These are phyloP conservation scores for Brachycybe producta DNA, from an alignment of 2,888 invertebrate genomes.

Conservation along the genomic window DNA sequence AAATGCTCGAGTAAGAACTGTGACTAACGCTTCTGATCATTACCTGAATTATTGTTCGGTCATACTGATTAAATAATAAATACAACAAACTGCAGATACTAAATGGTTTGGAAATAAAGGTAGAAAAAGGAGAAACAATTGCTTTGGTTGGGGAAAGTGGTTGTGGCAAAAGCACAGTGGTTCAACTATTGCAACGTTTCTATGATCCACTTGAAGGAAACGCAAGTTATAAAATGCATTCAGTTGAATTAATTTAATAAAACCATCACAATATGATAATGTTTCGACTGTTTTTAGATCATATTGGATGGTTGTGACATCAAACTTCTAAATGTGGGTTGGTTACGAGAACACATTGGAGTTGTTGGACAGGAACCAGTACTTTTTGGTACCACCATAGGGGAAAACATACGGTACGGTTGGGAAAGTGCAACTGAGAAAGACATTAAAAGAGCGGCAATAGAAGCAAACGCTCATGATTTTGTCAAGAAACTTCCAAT, in stretches of 20 bases:
- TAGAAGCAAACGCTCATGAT: constrained; percentile 59
- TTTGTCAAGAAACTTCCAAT: constrained; percentile 60
- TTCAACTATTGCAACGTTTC: constrained; percentile 62
- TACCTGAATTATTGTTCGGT: neutral
- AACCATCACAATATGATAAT: neutral
- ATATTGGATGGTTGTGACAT: constrained; percentile 38
- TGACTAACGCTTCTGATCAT: neutral
- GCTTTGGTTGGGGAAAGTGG: constrained; percentile 56
- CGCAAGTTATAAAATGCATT: constrained; percentile 18
- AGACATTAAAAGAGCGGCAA: constrained; percentile 55
- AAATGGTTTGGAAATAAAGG: constrained; percentile 51
- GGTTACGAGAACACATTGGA: constrained; percentile 35
- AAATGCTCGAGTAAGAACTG: constrained; percentile 47
- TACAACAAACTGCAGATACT: constrained; percentile 43
- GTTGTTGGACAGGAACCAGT: constrained; percentile 45
- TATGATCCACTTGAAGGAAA: constrained; percentile 52
- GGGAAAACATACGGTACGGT: constrained; percentile 41
- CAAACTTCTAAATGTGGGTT: constrained; percentile 37
- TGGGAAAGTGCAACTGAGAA: constrained; percentile 34
- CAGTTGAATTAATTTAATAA: neutral
- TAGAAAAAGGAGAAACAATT: constrained; percentile 55
- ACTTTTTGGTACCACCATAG: constrained; percentile 43
- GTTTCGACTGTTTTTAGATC: constrained; percentile 24
- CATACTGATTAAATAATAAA: neutral
- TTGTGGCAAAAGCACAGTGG: constrained; percentile 68